Evolutionary conservation across 2,113 vertebrate species (phyloP), one percentile per base, ranked within the genome.

Genomic region (Fregetta grallaria): DNA sequence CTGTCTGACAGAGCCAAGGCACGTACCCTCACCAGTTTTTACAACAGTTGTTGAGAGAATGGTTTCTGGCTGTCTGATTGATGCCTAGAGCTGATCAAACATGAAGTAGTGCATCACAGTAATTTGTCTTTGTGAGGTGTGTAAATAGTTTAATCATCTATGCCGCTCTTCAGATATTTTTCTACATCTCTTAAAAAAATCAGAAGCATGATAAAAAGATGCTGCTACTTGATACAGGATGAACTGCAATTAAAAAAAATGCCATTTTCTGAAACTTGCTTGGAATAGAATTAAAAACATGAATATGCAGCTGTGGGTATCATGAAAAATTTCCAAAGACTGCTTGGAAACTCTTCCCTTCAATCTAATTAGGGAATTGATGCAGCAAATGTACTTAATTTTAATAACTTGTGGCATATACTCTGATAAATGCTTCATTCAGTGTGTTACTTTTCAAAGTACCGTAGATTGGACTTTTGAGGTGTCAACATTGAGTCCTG

Each of bases 311-410:
- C 68, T 87, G 73, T 94, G 56, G 77, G 70, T 92, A 71, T 96
- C 8, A 3, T 47, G 86, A 88, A 90, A 79, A 49, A 65, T 72
- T 92, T 92, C 71, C 44, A 74, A 74, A 96, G 52, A 56, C 95
- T 96, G 80, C 80, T 89, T 92, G 65, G 77, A 91, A 92, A 68
- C 76, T 94, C 62, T 88, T 95, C 59, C 55, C 30, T 92, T 94
- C 83, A 74, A 8, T 91, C 72, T 93, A 73, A 92, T 92, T 90
- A 90, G 73, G 68, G 72, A 45, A 61, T 59, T 81, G 68, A 62
- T 87, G n/a, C 50, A 74, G 29, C 84, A 92, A 91, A 77, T 77
- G 36, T 77, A 77, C 50, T 84, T 92, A 87, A 66, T 81, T 91
- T 68, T 86, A 92, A 36, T 84, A 74, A 85, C 2, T 67, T 88